Evolutionary conservation across 2,888 invertebrate species (phyloP).

Genomic region (Polylopha cassiicola): DNA sequence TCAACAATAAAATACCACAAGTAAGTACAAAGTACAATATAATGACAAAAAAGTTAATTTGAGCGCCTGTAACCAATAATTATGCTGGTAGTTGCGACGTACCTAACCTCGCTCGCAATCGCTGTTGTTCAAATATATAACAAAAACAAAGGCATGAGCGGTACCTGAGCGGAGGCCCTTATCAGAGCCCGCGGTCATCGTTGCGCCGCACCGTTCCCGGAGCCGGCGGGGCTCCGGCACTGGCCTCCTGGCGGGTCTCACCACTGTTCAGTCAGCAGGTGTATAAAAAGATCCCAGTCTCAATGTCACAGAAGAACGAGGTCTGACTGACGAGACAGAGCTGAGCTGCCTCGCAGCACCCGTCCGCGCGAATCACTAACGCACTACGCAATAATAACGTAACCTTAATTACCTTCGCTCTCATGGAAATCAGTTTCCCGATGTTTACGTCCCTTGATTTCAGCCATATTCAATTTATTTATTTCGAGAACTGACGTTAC

Average conservation of each 20-base stretch:
- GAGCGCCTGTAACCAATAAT: constrained; percentile 15
- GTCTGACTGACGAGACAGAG: constrained; percentile 48
- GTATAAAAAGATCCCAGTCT: constrained; percentile 76
- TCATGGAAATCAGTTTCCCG: constrained; percentile 70
- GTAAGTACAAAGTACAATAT: not conserved
- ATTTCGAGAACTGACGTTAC: constrained; percentile 70
- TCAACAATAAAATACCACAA: no score
- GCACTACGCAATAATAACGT: constrained; percentile 65
- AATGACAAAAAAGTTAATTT: constrained; percentile 5
- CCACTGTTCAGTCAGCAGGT: constrained; percentile 73
- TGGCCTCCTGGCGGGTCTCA: constrained; percentile 59
- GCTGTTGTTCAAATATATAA: constrained; percentile 42
- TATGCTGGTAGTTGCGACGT: constrained; percentile 28
- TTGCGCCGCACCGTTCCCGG: constrained; percentile 25
- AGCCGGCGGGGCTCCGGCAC: constrained; percentile 44
- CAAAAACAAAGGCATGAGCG: constrained; percentile 48
- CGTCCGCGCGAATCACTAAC: constrained; percentile 54
- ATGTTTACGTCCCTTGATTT: constrained; percentile 71
- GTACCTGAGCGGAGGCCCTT: constrained; percentile 65
- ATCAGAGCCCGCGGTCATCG: constrained; percentile 66
- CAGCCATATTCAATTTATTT: constrained; percentile 76
- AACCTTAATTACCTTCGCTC: constrained; percentile 74
- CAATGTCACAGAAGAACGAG: constrained; percentile 74
- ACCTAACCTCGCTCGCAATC: constrained; percentile 35
- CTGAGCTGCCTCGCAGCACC: constrained; percentile 46